These are phyloP conservation scores for Lycia hirtaria DNA, from an alignment of 2,888 invertebrate species.

Conservation along the genomic window DNA sequence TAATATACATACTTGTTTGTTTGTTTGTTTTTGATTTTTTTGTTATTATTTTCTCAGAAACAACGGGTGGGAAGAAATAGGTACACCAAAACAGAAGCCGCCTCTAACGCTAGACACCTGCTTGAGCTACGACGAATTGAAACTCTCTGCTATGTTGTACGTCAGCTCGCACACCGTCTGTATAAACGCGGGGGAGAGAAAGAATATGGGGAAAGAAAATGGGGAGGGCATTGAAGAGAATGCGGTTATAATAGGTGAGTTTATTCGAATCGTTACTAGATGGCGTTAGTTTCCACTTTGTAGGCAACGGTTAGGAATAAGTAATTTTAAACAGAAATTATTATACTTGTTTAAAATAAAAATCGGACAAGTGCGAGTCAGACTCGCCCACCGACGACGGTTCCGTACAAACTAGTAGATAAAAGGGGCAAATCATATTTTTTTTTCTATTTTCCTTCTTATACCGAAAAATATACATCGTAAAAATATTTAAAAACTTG, in stretches of 20 bases:
- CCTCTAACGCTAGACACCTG: slow-evolving; percentile 83
- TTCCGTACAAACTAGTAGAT: no score
- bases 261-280: slow-evolving; percentile 4
- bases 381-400: no score
- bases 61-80: slow-evolving; percentile 86
- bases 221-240: slow-evolving; percentile 71
- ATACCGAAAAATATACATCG: no score
- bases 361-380: no score
- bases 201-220: slow-evolving; percentile 77
- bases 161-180: slow-evolving; percentile 86
- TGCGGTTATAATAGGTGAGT: slow-evolving; percentile 75
- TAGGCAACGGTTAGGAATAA: no score
- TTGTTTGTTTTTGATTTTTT: not conserved
- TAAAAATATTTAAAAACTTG: no score
- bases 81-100: slow-evolving; percentile 79
- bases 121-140: slow-evolving; percentile 88
- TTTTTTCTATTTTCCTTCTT: no score
- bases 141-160: slow-evolving; percentile 85
- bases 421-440: no score
- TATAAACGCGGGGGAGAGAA: slow-evolving; percentile 85
- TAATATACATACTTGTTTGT: no score
- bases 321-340: no score
- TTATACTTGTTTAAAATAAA: no score
- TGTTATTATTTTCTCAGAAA: slow-evolving; percentile 50
- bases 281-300: no score